Evolutionary conservation across 1,140 invertebrate species (phyloP).

Genomic region (Lanistes nyassanus): DNA sequence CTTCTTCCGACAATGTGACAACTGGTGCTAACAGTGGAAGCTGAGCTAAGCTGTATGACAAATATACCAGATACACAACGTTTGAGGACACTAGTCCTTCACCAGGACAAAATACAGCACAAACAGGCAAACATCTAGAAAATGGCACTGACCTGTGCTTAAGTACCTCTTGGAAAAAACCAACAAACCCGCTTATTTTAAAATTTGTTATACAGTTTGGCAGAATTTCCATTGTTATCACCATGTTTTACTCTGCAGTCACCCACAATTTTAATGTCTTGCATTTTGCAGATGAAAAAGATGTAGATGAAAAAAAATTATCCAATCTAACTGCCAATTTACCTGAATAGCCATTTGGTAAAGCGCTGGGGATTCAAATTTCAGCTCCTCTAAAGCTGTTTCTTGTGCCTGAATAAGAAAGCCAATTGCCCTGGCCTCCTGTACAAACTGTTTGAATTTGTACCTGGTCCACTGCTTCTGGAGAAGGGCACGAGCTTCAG

Average conservation of each 20-base stretch:
- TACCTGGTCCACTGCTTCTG: slow-evolving; percentile 20
- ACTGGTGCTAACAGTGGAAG: no score
- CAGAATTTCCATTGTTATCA: no score
- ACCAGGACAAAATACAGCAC: no score
- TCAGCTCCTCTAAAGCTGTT: slow-evolving; percentile 80
- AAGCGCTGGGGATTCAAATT: slow-evolving; percentile 80
- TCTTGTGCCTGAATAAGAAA: slow-evolving; percentile 76
- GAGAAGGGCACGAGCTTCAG: slow-evolving; percentile 9
- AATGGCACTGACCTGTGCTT: no score
- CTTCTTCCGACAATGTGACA: no score
- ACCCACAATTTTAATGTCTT: background rate
- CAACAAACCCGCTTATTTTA: no score
- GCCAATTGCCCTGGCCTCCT: slow-evolving; percentile 76
- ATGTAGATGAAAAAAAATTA: background rate
- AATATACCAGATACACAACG: no score
- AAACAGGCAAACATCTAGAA: no score
- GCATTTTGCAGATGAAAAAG: background rate
- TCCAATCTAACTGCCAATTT: slow-evolving; percentile 27
- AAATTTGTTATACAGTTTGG: background rate
- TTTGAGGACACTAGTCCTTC: no score
- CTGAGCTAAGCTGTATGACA: no score
- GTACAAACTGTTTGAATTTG: slow-evolving; percentile 22
- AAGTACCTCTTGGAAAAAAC: no score
- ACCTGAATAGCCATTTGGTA: slow-evolving; percentile 85
- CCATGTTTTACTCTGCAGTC: background rate